These are phyloP conservation scores for Pseudopipra pipra DNA, from an alignment of 2,113 vertebrate species.

Conservation along the genomic window DNA sequence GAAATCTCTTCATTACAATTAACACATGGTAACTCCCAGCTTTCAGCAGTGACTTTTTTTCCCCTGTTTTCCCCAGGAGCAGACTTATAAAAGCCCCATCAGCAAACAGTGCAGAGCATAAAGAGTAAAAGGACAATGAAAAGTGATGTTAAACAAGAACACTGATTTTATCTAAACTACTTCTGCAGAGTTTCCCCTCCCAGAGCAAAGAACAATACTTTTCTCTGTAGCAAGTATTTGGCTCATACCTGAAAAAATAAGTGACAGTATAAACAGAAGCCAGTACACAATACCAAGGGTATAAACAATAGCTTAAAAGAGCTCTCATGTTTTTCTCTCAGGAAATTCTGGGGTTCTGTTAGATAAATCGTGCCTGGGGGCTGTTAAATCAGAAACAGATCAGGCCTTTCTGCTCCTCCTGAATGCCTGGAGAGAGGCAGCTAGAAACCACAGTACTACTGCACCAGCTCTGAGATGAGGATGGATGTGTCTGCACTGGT, in stretches of 20 bases:
- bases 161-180: slow-evolving; percentile 1
- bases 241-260: not conserved
- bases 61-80: not conserved
- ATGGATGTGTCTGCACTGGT: fast-evolving
- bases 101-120: not conserved
- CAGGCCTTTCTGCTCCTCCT: not conserved
- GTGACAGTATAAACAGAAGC: not conserved
- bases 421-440: not conserved
- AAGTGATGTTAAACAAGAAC: not conserved
- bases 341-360: not conserved
- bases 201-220: slow-evolving; percentile 6
- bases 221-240: not conserved
- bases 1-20: not conserved
- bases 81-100: not conserved
- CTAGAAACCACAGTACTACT: not conserved
- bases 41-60: not conserved
- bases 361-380: not conserved
- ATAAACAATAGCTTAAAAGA: slow-evolving; percentile 39
- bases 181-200: slow-evolving; percentile 22
- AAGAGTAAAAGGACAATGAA: not conserved
- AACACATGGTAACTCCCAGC: not conserved
- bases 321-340: not conserved
- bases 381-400: not conserved
- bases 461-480: not conserved
- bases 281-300: not conserved